Evolutionary conservation across 2,797 vertebrate genomes (phyloP).

Genomic region (Thaleichthys pacificus): DNA sequence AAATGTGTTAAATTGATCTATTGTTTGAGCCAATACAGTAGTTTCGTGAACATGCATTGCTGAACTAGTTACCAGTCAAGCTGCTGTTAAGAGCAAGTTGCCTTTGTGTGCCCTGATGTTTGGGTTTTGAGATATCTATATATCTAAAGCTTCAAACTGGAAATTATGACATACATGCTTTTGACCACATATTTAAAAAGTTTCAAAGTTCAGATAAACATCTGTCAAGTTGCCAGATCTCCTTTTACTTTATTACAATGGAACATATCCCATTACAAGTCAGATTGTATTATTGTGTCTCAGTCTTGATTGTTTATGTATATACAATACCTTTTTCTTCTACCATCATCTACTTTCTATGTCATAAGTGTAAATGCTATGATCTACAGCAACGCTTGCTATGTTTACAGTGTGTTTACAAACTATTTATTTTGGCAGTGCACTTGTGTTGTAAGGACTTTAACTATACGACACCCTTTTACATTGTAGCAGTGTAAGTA

Average conservation of each 20-base stretch:
- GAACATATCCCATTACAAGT: not conserved
- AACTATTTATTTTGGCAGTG: not conserved
- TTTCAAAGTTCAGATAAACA: not conserved
- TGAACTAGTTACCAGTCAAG: not conserved
- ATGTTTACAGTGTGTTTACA: not conserved
- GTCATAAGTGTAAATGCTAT: not conserved
- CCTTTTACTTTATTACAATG: not conserved
- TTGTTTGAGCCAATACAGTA: not conserved
- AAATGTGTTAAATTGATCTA: not conserved
- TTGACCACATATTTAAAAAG: not conserved
- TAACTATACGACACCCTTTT: constrained; percentile 7
- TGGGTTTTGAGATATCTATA: not conserved
- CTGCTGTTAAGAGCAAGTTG: not conserved
- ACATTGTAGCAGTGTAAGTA: constrained; percentile 10
- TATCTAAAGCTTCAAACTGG: not conserved
- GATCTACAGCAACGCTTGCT: not conserved
- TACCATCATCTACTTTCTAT: not conserved
- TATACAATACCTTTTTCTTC: not conserved
- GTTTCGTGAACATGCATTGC: not conserved
- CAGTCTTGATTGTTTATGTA: not conserved
- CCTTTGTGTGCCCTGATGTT: not conserved
- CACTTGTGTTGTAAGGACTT: not conserved
- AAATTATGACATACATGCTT: not conserved
- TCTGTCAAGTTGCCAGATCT: not conserved
- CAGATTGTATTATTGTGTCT: not conserved